Evolutionary conservation across 2,113 vertebrate species (phyloP).

Genomic region (Lathamus discolor): DNA sequence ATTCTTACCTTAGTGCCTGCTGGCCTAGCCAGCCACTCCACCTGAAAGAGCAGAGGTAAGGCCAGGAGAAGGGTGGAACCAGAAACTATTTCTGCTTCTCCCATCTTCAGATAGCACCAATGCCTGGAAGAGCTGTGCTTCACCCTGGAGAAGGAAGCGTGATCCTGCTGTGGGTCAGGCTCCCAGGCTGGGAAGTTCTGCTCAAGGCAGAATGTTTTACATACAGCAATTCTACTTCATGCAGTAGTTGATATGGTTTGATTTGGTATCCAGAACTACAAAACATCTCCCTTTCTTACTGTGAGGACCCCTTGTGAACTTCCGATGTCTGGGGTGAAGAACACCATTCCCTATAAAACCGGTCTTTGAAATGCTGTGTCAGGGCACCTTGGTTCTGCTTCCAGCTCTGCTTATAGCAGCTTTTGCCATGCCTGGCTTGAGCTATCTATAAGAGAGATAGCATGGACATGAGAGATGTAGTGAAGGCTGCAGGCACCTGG

Average conservation of each 20-base stretch:
- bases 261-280: neutral
- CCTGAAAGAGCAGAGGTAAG: neutral
- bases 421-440: neutral
- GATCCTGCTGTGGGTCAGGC: neutral
- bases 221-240: neutral
- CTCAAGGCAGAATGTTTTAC: neutral
- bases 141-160: neutral
- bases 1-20: neutral
- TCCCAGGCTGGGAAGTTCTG: neutral
- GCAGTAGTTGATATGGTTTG: neutral
- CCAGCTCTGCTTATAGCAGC: neutral
- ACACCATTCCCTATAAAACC: neutral
- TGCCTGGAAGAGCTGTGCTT: neutral
- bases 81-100: neutral
- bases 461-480: neutral
- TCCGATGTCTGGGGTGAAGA: neutral
- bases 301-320: neutral
- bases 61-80: neutral
- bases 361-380: neutral
- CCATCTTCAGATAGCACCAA: neutral
- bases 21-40: neutral
- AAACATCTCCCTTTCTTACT: neutral
- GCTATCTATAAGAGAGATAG: neutral
- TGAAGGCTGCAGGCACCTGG: neutral
- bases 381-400: neutral